A percentile compares a stretch with the other conserved stretches of the same genome.
Conservation (phyloP, 2,113 vertebrate genomes). For the Sander vitreus region DNA sequence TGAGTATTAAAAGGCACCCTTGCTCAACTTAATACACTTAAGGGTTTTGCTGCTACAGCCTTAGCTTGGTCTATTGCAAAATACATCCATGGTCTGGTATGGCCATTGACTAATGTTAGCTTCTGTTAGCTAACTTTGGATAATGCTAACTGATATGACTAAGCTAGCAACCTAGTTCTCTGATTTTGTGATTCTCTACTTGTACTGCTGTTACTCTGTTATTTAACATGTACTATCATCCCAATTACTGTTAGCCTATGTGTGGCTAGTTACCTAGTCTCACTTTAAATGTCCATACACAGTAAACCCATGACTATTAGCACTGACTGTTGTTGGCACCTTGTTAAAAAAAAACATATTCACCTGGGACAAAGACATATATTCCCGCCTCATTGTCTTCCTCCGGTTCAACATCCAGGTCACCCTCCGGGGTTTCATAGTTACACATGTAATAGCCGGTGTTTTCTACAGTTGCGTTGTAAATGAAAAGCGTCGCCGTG, state of each 20-base stretch:
- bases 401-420: not conserved
- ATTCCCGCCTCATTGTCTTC: constrained; percentile 84
- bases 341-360: not conserved
- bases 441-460: constrained; percentile 89
- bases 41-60: not conserved
- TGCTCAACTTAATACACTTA: not conserved
- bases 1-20: not conserved
- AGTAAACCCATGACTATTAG: not conserved
- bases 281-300: not conserved
- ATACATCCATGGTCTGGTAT: not conserved
- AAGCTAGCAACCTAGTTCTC: not conserved
- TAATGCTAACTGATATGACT: not conserved
- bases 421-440: constrained; percentile 70
- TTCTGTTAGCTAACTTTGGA: not conserved
- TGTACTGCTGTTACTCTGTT: too few species aligned
- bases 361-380: constrained; percentile 94
- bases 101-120: not conserved
- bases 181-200: not conserved
- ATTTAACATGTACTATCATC: not conserved
- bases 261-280: not conserved
- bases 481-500: constrained; percentile 87
- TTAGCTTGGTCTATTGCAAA: not conserved
- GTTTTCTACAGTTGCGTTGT: constrained; percentile 84
- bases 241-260: not conserved
- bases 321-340: too few species aligned